These are phyloP conservation scores for Sebastes hubbsi DNA, from an alignment of 2,797 vertebrate genomes.

Conservation along the genomic window DNA sequence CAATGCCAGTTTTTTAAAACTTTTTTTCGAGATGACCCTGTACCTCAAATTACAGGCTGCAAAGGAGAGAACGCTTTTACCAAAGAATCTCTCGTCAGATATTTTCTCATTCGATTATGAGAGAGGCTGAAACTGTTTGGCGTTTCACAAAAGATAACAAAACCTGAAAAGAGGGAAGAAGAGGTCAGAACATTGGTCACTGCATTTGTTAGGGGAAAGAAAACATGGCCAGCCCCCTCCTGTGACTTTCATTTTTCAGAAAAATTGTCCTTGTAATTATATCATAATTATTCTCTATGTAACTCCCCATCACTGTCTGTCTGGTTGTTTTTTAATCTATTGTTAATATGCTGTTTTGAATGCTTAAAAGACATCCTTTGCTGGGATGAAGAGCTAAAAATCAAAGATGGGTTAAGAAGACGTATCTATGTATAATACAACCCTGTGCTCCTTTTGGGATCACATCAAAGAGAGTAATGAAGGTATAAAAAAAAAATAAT, in stretches of 20 bases:
- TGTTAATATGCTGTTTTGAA: constrained; percentile 20
- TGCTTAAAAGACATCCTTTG: constrained; percentile 3
- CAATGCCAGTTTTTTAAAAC: not conserved
- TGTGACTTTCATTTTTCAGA: not conserved
- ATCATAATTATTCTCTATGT: not conserved
- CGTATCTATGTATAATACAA: constrained; percentile 42
- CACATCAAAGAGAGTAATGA: constrained; percentile 64
- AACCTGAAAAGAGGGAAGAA: not conserved
- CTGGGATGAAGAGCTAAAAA: constrained; percentile 36
- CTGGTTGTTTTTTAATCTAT: constrained; percentile 5
- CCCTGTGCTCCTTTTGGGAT: constrained; percentile 28
- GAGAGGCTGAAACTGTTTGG: not conserved
- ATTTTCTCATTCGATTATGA: not conserved
- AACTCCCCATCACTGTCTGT: not conserved
- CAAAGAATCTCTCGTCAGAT: not conserved
- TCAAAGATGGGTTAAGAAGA: constrained; percentile 45
- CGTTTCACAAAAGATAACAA: not conserved
- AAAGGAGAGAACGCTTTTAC: not conserved
- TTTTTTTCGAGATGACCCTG: not conserved
- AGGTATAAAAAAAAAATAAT: constrained; percentile 5
- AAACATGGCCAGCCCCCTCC: not conserved
- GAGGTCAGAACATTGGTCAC: not conserved
- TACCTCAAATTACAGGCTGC: not conserved
- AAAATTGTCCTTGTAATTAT: not conserved
- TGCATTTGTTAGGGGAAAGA: not conserved